Evolutionary conservation across 2,113 vertebrate species (phyloP).

Genomic region (Dendrocopos noguchii): DNA sequence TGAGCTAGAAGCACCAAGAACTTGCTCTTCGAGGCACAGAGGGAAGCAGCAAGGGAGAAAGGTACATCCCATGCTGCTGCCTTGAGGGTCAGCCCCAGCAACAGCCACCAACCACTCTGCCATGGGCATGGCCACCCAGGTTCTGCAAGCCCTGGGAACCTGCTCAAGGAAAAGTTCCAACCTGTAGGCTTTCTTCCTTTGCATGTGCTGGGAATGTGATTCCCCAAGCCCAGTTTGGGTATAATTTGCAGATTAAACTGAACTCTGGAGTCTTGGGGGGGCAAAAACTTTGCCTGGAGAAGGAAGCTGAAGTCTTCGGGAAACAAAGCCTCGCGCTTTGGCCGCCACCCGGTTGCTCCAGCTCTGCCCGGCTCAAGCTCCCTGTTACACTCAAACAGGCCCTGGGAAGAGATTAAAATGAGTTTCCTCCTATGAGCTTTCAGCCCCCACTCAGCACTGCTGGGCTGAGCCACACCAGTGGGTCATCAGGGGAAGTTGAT

Average conservation of each 20-base stretch:
- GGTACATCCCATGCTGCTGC: background rate
- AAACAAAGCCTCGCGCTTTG: accelerated
- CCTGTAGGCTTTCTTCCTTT: background rate
- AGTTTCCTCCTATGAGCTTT: accelerated
- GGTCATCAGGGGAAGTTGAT: background rate
- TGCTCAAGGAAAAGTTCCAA: background rate
- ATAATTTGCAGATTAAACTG: background rate
- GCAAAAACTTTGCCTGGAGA: background rate
- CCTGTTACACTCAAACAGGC: background rate
- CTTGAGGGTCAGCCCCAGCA: background rate
- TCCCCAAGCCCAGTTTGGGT: accelerated
- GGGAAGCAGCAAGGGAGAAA: background rate
- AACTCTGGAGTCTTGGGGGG: background rate
- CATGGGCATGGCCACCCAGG: accelerated
- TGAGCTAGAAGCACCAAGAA: background rate
- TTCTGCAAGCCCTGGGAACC: background rate
- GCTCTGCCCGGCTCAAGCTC: background rate
- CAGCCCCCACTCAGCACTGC: background rate
- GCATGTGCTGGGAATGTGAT: accelerated
- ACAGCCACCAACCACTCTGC: background rate
- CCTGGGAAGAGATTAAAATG: background rate
- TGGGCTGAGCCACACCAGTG: background rate
- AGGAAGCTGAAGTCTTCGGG: background rate
- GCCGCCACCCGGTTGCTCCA: background rate
- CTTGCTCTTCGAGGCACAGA: background rate